Evolutionary conservation across 2,888 invertebrate species (phyloP).

Genomic region (Drosophila stalkeri): DNA sequence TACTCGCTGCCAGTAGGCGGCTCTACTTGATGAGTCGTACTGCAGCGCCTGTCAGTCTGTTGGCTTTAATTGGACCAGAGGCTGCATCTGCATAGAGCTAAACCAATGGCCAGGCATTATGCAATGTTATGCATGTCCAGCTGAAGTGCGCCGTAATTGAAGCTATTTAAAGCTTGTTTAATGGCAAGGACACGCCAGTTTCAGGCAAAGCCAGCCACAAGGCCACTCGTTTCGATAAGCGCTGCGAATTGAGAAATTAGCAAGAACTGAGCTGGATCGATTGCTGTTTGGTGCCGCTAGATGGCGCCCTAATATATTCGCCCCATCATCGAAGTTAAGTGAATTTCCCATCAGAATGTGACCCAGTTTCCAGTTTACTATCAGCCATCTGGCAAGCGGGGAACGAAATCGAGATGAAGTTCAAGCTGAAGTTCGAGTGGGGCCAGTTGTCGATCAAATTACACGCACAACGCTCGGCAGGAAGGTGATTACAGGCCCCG

Average conservation of each 20-base stretch:
- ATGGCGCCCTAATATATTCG: constrained; percentile 56
- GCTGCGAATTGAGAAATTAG: constrained; percentile 23
- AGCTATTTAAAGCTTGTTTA: constrained; percentile 72
- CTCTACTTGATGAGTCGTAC: constrained; percentile 62
- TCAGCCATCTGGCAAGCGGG: constrained; percentile 38
- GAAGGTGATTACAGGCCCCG: constrained; percentile 71
- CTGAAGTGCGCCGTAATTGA: constrained; percentile 61
- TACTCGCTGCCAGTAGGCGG: constrained; percentile 48
- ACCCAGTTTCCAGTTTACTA: constrained; percentile 70
- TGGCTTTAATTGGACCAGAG: constrained; percentile 21
- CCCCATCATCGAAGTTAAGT: constrained; percentile 73
- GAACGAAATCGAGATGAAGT: constrained; percentile 19
- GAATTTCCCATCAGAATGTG: constrained; percentile 53
- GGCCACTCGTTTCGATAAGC: constrained; percentile 44
- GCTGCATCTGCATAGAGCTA: constrained; percentile 31
- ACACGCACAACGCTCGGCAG: constrained; percentile 68
- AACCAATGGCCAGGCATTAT: constrained; percentile 51
- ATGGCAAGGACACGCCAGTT: constrained; percentile 62
- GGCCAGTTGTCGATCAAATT: constrained; percentile 75
- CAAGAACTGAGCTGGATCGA: background rate
- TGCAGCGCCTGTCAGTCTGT: constrained; percentile 35
- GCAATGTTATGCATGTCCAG: constrained; percentile 54
- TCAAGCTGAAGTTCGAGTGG: constrained; percentile 20
- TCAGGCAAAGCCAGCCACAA: constrained; percentile 31
- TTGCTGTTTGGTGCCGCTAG: constrained; percentile 47